Percentiles rank a stretch among this genome's conserved stretches.
Evolutionary conservation across 2,888 invertebrate genomes (phyloP).

Genomic region (Noctua comes): DNA sequence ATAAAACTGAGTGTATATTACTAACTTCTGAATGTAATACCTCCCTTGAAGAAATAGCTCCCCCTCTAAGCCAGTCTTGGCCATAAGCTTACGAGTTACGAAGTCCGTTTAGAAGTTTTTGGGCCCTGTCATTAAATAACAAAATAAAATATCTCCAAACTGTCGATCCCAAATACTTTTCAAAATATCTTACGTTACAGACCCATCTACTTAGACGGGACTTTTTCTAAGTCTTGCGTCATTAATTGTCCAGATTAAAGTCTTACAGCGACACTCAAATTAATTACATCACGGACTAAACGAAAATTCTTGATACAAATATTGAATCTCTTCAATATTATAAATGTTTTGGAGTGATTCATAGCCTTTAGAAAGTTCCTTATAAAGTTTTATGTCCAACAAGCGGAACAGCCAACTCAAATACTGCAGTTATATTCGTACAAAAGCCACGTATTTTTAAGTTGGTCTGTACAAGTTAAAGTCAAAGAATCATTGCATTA

Average conservation of each 20-base stretch:
- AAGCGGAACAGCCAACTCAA: conserved; percentile 20
- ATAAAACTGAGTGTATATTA: conserved; percentile 9
- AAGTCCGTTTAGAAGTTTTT: conserved; percentile 36
- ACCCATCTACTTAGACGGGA: conserved; percentile 15
- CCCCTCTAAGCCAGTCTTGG: conserved; percentile 20
- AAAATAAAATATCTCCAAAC: conserved; percentile 34
- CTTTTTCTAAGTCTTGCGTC: conserved; percentile 48
- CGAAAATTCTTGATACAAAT: conserved; percentile 24
- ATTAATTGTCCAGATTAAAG: conserved; percentile 55
- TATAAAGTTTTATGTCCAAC: not conserved
- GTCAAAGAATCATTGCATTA: conserved; percentile 62
- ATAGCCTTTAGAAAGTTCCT: not conserved
- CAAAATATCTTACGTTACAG: conserved; percentile 33
- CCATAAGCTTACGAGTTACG: conserved; percentile 39
- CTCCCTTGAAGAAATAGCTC: not conserved
- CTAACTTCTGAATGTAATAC: conserved; percentile 1
- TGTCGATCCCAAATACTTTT: conserved; percentile 54
- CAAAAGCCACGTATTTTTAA: conserved; percentile 40
- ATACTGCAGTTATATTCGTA: conserved; percentile 31
- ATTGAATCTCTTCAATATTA: conserved; percentile 31
- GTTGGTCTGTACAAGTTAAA: conserved; percentile 45
- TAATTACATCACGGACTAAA: conserved; percentile 42
- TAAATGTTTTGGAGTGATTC: conserved; percentile 26
- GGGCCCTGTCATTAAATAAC: conserved; percentile 18
- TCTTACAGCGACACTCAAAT: conserved; percentile 50